Conservation (phyloP, 2,797 vertebrate species). For the Myripristis jacobus region DNA sequence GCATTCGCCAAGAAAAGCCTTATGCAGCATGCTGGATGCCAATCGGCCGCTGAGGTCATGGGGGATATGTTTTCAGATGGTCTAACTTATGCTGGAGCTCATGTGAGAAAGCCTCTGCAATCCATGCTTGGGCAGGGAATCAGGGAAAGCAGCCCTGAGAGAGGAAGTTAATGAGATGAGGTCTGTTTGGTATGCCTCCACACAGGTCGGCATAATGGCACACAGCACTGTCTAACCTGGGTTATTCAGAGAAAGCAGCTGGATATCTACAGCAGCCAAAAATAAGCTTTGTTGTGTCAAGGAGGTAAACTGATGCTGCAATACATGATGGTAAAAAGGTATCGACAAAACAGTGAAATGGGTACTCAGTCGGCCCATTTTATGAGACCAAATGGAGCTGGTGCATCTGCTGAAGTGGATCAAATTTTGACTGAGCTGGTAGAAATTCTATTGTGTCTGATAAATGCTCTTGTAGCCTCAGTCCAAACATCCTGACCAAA, state of each 20-base stretch:
- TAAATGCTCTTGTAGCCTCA: constrained; percentile 48
- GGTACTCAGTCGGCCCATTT: constrained; percentile 56
- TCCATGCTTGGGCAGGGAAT: constrained; percentile 60
- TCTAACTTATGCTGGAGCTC: constrained; percentile 75
- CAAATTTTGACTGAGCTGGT: constrained; percentile 55
- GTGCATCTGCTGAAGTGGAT: constrained; percentile 64
- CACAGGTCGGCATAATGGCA: constrained; percentile 30
- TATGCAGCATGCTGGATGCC: constrained; percentile 71
- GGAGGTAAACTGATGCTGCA: constrained; percentile 63
- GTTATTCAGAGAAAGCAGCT: constrained; percentile 32
- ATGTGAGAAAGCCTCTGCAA: constrained; percentile 67
- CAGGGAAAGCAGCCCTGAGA: constrained; percentile 52
- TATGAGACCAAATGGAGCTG: constrained; percentile 65
- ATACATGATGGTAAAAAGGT: constrained; percentile 50
- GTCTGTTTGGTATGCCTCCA: constrained; percentile 44
- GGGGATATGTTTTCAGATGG: constrained; percentile 78
- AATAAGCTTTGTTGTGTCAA: constrained; percentile 57
- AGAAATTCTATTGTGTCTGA: constrained; percentile 53
- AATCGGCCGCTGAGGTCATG: constrained; percentile 71
- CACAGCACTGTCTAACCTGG: constrained; percentile 53
- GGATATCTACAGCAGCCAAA: constrained; percentile 48
- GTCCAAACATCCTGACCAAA: constrained; percentile 72
- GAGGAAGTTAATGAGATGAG: constrained; percentile 66
- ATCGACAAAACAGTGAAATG: constrained; percentile 65
- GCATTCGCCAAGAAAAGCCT: constrained; percentile 74